Evolutionary conservation across 2,888 invertebrate species (phyloP), one percentile per base, ranked within the genome.

Genomic region (Hartigia nigra): DNA sequence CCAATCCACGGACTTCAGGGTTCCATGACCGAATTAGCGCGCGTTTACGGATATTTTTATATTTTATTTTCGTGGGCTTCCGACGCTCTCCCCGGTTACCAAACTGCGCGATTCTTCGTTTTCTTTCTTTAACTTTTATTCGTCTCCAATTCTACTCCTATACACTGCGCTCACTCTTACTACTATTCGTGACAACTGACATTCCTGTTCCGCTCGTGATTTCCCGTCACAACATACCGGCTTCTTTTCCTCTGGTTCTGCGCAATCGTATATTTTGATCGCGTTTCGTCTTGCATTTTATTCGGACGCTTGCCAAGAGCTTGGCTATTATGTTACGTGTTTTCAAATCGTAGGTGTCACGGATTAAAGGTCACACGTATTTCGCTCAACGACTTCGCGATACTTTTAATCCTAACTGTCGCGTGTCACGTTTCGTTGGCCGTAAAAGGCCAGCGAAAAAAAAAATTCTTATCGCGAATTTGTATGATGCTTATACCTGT

Each of bases 11-110:
- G 31, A 12, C 72, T 72, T 9, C n/a, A 72, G 32, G 12, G n/a
- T 72, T 12, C 70, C 80, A 76, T 75, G 79, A 80, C 78, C 78
- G 79, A 81, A 80, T 82, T 81, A 78, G 74, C 79, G 78, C 79
- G 72, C 77, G 75, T 77, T 78, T 77, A 76, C 70, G 78, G 78
- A 82, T 81, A 81, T 82, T 82, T 81, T 80, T 55, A 78, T 79
- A 79, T 76, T 78, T 72, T 72, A 72, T 72, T 72, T 72, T 72
- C 72, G 72, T 72, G 31, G 4, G 55, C 55, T 23, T 14, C 55
- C 23, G 9, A 55, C 9, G 55, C 23, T 55, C 55, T 23, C 23
- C 23, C 55, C 14, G 55, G 55, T 55, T 23, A 55, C 55, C 55
- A 55, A 55, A 55, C 14, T 55, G 1, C 23, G 9, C 23, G 55